Conservation (phyloP, 2,797 vertebrate species). For the Platalea minor region DNA sequence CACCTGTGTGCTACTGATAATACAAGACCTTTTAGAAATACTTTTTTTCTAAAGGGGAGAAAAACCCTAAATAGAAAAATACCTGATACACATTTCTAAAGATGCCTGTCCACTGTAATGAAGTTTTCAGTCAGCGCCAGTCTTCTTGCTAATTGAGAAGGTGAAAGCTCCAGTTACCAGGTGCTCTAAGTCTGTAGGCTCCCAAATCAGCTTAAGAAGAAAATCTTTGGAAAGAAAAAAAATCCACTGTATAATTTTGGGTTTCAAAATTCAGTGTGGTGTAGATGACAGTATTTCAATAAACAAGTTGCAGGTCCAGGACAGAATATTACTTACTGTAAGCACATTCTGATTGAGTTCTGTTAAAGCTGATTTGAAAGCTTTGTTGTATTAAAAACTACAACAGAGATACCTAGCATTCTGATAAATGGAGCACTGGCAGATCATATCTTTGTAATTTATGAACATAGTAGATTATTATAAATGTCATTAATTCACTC, state of each 20-base stretch:
- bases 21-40: neutral
- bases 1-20: neutral
- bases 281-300: neutral
- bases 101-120: neutral
- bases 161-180: neutral
- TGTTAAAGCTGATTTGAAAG: constrained; percentile 54
- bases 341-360: constrained; percentile 16
- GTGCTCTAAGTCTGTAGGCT: neutral
- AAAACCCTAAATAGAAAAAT: neutral
- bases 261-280: neutral
- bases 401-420: neutral
- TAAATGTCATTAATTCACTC: constrained; percentile 1
- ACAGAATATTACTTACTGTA: neutral
- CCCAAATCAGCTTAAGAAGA: neutral
- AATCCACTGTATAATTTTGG: neutral
- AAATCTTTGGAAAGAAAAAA: neutral
- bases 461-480: neutral
- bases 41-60: neutral
- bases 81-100: neutral
- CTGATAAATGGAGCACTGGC: neutral
- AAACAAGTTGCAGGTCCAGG: neutral
- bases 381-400: constrained; percentile 34
- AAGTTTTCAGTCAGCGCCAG: constrained; percentile 11
- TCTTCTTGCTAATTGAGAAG: neutral
- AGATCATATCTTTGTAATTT: constrained; percentile 26